Base-by-base conservation (phyloP, 2,888 invertebrate genomes). In the Volucella bombylans region DNA sequence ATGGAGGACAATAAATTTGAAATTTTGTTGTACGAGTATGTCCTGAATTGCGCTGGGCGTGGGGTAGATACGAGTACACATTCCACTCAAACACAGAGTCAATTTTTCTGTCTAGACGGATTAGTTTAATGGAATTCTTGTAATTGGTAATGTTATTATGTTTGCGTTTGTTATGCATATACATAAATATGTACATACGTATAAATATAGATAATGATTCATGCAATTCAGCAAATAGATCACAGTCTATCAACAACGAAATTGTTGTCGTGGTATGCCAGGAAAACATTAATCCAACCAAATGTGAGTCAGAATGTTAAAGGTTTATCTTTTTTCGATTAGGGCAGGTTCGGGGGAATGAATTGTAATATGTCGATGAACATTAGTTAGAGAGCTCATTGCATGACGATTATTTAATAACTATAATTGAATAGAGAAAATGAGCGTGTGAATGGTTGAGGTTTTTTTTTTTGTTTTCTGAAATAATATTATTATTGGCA, bases 31-130 rank as follows among this genome's bases (percentile, higher is more conserved):
- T 31, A 23, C 23, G 23, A 23, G 23, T 23, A 1, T 31, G 31
- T 6, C 1, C 31, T 31, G 31, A 6, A 31, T 31, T 31, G 31
- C 31, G 6, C 31, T 31, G 12, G 15, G 15, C 8, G 43, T 54
- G 43, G 12, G 59, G 23, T 11, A 23, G 14, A 45, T 57, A 31
- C 31, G 10, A 4, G 4, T 12, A 49, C 38, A 31, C 41, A 31
- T 23, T 64, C 10, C 8, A 49, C 10, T 3, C 41, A 10, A n/a
- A 41, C 15, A 45, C 45, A 49, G 31, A n/a, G 3, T 39, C 8
- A 38, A 47, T 61, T 39, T 62, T 77, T 52, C 38, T 77, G 77
- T 77, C 77, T 77, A 68, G 68, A 68, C 77, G 50, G 64, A 78
- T 64, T 64, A 64, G 57, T 49, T 57, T 71, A 78, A 71, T 78